Base-by-base conservation (phyloP, 2,113 vertebrate species). In the Ornithorhynchus anatinus region DNA sequence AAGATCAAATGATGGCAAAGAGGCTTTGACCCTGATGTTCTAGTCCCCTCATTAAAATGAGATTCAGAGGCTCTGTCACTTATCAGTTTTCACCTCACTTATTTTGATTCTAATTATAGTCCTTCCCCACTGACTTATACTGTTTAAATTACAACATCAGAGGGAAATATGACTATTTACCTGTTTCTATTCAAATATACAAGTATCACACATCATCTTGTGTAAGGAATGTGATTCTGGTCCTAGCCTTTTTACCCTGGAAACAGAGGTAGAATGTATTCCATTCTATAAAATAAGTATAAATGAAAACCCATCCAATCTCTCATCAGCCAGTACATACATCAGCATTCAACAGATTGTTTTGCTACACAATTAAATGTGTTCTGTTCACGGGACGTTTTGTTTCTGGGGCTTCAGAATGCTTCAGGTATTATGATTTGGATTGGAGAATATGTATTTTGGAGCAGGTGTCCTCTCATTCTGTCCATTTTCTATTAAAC, bases 31-130 rank as follows among this genome's bases (percentile, higher is more conserved):
- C 82, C 88, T 76, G 79, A 78, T 78, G 64, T 89, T 89, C 86
- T 62, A 89, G 82, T 86, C 88, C 52, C 77, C 73, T 91, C 91
- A 94, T 93, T 92, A 93, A 89, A 90, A 88, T 52, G 77, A 85
- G 81, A 87, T 89, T 85, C 90, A 93, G 91, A 92, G 90, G 90
- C 81, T 88, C 69, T 72, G 54, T 80, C 88, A 92, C 89, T 88
- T 92, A 89, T 80, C 88, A 92, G 93, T 94, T 93, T 93, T 92
- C 91, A 93, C 91, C 91, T 93, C 82, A 82, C 88, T 90, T 86
- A 83, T 66, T 82, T 81, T 69, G 79, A 85, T 72, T 91, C 81
- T 90, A 92, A 89, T 91, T 92, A 92, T 84, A 92, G 80, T 72
- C 82, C 75, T 89, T 90, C 86, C 84, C 88, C 81, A 75, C 88